Conservation (phyloP, 1,140 invertebrate species). For the Scaptomyza hsui region DNA sequence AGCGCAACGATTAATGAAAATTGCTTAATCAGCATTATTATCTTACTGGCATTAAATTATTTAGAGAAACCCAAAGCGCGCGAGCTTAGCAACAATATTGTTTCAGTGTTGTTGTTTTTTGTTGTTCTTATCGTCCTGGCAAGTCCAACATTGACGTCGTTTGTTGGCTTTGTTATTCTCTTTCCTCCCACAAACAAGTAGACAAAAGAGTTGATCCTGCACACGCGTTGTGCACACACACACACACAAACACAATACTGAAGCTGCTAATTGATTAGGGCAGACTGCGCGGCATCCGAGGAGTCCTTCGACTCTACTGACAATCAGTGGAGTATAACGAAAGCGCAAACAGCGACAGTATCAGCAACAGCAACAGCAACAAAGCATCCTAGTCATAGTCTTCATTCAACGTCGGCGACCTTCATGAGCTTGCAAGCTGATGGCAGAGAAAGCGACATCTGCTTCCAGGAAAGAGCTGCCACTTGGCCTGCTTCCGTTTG, state of each 20-base stretch:
- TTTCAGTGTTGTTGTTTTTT: neutral
- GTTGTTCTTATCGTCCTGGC: constrained; percentile 15
- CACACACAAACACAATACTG: constrained; percentile 11
- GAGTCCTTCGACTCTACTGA: constrained; percentile 2
- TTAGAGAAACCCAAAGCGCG: constrained; percentile 59
- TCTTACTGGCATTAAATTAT: constrained; percentile 80
- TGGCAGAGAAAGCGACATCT: constrained; percentile 37
- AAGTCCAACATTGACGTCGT: constrained; percentile 50
- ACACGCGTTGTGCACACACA: constrained; percentile 21
- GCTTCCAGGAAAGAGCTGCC: constrained; percentile 47
- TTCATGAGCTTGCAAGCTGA: constrained; percentile 3
- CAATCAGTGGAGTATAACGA: constrained; percentile 50
- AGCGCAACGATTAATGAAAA: constrained; percentile 77
- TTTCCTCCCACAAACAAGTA: constrained; percentile 20
- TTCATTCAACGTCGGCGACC: constrained; percentile 11
- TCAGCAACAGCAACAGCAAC: constrained; percentile 17
- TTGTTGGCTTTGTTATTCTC: constrained; percentile 59
- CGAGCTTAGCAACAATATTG: constrained; percentile 30
- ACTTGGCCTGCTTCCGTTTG: constrained; percentile 67
- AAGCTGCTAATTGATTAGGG: constrained; percentile 69
- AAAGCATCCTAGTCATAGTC: constrained; percentile 6
- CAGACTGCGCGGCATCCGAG: constrained; percentile 20
- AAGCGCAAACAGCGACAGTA: constrained; percentile 41
- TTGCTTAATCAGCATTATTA: constrained; percentile 82
- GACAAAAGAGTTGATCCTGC: constrained; percentile 57